Evolutionary conservation across 53 echinoderm and acorn worm genomes (phyloP).

Genomic region (Crossaster papposus): DNA sequence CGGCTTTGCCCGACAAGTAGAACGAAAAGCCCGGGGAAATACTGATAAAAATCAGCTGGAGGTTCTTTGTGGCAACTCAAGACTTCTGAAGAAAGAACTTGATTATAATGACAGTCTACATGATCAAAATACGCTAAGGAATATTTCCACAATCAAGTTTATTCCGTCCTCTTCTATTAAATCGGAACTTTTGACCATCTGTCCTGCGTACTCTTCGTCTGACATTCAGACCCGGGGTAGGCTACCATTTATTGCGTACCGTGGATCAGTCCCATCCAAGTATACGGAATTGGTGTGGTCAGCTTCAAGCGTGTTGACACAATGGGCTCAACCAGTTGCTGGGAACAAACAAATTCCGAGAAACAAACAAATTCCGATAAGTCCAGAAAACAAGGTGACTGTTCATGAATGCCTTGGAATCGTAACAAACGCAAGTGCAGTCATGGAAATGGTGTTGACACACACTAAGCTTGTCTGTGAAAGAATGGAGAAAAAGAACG

Average conservation of each 20-base stretch:
- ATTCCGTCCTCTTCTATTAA: constrained; percentile 40
- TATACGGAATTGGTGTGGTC: constrained; percentile 55
- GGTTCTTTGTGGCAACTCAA: neutral
- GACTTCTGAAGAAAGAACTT: constrained; percentile 21
- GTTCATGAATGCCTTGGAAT: constrained; percentile 33
- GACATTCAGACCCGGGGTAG: neutral
- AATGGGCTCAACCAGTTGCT: constrained; percentile 31
- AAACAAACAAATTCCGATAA: neutral
- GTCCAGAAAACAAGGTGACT: neutral
- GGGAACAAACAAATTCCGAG: too few species aligned
- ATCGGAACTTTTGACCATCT: constrained; percentile 16
- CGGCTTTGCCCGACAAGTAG: constrained; percentile 43
- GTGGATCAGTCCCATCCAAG: constrained; percentile 8
- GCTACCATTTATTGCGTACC: constrained; percentile 38
- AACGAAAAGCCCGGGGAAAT: neutral
- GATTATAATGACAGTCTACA: neutral
- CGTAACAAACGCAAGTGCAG: neutral
- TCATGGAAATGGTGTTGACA: constrained; percentile 11
- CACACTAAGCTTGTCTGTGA: constrained; percentile 48
- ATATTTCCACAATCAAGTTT: constrained; percentile 42
- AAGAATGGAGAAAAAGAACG: constrained; percentile 30
- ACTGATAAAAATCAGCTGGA: neutral
- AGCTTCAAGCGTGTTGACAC: constrained; percentile 48
- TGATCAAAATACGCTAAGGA: neutral
- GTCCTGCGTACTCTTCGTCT: constrained; percentile 7